Conservation (phyloP, 2,888 invertebrate genomes). For the Cheiracanthium punctorium region DNA sequence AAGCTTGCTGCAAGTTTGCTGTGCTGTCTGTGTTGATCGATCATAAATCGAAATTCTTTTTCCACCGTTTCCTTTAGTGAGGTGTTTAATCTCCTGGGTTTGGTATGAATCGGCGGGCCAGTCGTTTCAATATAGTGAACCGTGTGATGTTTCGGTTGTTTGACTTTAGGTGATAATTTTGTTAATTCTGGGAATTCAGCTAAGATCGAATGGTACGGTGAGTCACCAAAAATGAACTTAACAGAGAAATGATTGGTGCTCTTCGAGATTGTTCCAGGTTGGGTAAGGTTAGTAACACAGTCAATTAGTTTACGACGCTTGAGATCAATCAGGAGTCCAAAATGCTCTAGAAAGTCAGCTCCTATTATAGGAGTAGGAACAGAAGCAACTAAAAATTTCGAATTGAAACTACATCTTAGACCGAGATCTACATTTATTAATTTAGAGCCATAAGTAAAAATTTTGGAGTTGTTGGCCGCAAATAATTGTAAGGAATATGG, state of each 20-base stretch:
- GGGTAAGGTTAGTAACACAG: background rate
- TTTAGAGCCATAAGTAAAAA: background rate
- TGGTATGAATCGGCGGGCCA: background rate
- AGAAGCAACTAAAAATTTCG: background rate
- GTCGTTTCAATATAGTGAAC: slow-evolving; percentile 13
- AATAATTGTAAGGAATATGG: background rate
- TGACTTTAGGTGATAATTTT: background rate
- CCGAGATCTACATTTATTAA: background rate
- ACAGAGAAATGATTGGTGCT: background rate
- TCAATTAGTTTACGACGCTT: background rate
- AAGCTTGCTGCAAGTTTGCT: too few relatives aligned
- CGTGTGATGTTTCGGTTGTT: background rate
- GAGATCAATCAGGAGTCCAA: background rate
- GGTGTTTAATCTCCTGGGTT: background rate
- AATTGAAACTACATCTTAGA: background rate
- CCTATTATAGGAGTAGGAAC: background rate
- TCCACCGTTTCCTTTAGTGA: background rate
- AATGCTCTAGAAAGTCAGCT: background rate
- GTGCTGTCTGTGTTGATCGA: too few relatives aligned
- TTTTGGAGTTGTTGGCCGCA: background rate
- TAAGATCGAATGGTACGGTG: slow-evolving; percentile 11
- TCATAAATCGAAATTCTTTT: slow-evolving; percentile 17
- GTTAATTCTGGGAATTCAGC: slow-evolving; percentile 5
- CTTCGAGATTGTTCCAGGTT: background rate
- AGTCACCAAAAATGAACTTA: slow-evolving; percentile 5